phyloP scores from a whole-genome alignment of 2,797 vertebrate species.

The Lagorchestes hirsutus region DNA sequence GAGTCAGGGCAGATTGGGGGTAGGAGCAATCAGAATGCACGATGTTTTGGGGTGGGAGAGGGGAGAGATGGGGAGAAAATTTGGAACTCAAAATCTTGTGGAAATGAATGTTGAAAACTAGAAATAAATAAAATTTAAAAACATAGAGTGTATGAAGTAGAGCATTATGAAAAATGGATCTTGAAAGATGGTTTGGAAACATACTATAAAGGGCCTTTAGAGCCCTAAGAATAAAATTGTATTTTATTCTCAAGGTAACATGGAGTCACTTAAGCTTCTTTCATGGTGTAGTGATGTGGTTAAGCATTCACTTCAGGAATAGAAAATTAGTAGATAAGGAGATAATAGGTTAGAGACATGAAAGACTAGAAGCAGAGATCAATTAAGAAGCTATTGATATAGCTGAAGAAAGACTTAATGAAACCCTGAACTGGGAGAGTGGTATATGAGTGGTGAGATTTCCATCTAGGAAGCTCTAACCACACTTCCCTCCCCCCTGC shows the following conservation, averaged over 20 bases:
- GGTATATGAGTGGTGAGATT: neutral
- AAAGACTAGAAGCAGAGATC: neutral
- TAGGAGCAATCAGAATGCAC: too few relatives aligned
- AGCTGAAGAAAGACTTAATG: neutral
- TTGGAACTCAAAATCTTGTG: too few relatives aligned
- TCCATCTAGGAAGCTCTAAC: neutral
- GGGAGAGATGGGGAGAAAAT: too few relatives aligned
- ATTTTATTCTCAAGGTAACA: neutral
- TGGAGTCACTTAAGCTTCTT: neutral
- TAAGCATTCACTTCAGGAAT: neutral
- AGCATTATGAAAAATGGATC: neutral
- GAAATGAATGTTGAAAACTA: too few relatives aligned
- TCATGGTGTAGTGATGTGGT: neutral
- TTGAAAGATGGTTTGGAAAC: neutral
- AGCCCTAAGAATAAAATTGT: neutral
- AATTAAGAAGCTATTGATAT: neutral
- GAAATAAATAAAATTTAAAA: neutral
- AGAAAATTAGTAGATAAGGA: neutral
- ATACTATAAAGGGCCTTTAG: neutral
- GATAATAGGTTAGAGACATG: neutral
- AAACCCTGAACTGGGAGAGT: neutral
- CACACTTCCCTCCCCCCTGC: rapidly evolving
- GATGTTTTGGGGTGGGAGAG: too few relatives aligned
- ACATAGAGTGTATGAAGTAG: neutral
- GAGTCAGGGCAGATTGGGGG: too few relatives aligned